Evolutionary conservation across 1,140 invertebrate species (phyloP).

Genomic region (Ceratosolen fusciceps): DNA sequence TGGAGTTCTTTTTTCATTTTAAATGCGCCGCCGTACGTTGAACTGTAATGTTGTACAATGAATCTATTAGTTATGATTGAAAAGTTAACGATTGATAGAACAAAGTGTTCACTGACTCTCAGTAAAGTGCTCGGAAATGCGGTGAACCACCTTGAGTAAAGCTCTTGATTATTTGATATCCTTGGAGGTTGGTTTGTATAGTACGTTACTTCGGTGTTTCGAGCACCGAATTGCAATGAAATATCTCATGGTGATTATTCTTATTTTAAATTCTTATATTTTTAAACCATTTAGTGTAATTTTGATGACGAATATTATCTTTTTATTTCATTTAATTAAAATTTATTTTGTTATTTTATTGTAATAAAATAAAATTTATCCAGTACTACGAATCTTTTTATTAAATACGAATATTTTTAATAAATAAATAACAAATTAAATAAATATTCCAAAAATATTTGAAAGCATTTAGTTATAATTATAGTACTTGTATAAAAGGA

Average conservation of each 20-base stretch:
- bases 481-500: too few relatives aligned
- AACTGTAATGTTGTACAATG: neutral
- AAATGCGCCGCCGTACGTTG: neutral
- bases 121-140: slow-evolving; percentile 11
- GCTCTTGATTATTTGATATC: slow-evolving; percentile 34
- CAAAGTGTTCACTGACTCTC: slow-evolving; percentile 64
- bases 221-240: neutral
- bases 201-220: neutral
- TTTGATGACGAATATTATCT: too few relatives aligned
- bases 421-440: too few relatives aligned
- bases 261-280: neutral
- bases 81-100: slow-evolving; percentile 64
- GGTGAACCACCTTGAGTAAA: neutral
- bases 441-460: too few relatives aligned
- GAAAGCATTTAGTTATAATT: too few relatives aligned
- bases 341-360: too few relatives aligned
- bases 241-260: neutral
- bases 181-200: neutral
- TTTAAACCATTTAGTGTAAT: neutral
- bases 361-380: too few relatives aligned
- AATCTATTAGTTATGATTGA: slow-evolving; percentile 53
- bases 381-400: too few relatives aligned
- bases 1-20: slow-evolving; percentile 22
- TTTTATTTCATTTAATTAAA: too few relatives aligned
- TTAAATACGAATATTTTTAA: too few relatives aligned